A percentile compares a stretch with the other conserved stretches of the same genome.
Conservation (phyloP, 2,797 vertebrate species). For the Thripadectes ignobilis region DNA sequence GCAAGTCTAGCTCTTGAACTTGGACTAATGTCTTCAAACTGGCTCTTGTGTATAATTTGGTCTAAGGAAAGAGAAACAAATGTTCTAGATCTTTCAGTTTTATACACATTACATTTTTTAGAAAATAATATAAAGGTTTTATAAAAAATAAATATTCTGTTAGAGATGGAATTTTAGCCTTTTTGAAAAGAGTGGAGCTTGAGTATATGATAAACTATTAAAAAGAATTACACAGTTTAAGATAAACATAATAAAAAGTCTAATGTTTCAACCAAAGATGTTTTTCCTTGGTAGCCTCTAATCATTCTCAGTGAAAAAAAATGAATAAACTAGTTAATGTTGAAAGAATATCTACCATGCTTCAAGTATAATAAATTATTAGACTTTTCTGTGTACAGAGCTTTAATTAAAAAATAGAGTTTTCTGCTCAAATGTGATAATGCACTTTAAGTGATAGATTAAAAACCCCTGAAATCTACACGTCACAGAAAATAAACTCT, state of each 20-base stretch:
- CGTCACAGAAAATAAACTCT: background rate
- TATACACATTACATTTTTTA: background rate
- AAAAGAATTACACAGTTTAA: background rate
- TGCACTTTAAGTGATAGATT: background rate
- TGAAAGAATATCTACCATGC: constrained; percentile 21
- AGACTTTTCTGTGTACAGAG: background rate
- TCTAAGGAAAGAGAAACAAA: background rate
- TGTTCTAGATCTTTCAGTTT: background rate
- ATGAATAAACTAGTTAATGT: background rate
- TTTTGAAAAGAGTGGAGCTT: background rate
- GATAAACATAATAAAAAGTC: constrained; percentile 1
- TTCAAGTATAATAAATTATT: constrained; percentile 31
- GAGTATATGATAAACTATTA: background rate
- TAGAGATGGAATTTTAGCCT: background rate
- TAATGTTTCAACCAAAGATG: background rate
- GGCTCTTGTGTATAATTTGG: background rate
- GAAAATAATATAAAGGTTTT: background rate
- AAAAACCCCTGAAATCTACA: background rate
- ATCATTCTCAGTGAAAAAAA: constrained; percentile 33
- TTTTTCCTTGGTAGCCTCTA: background rate
- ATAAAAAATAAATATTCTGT: background rate
- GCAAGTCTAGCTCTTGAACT: background rate
- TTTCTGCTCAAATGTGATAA: constrained; percentile 39
- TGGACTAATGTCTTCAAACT: background rate
- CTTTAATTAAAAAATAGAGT: constrained; percentile 34